Evolutionary conservation across 2,888 invertebrate species (phyloP).

Genomic region (Congeria kusceri): DNA sequence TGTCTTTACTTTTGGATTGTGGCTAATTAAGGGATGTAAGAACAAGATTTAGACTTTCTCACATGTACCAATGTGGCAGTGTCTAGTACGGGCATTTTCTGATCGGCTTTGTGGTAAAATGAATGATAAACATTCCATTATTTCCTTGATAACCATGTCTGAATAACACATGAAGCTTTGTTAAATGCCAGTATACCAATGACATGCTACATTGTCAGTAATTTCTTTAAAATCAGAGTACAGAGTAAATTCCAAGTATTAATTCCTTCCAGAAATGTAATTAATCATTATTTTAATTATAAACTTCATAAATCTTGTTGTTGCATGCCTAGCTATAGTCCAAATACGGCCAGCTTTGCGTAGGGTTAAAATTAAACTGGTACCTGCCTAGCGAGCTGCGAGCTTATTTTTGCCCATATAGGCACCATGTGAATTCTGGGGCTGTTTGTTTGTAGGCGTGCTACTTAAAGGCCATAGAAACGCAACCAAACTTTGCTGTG

Average conservation of each 20-base stretch:
- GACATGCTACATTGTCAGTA: too few species aligned
- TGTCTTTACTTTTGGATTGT: constrained; percentile 29
- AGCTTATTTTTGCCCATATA: background rate
- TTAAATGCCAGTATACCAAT: too few species aligned
- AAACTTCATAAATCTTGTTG: constrained; percentile 13
- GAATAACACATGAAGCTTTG: too few species aligned
- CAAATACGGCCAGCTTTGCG: constrained; percentile 31
- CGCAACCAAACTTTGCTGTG: constrained; percentile 99
- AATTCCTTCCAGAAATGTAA: too few species aligned
- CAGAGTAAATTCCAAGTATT: too few species aligned
- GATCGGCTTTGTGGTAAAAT: too few species aligned
- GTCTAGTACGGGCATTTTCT: too few species aligned
- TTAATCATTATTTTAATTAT: too few species aligned
- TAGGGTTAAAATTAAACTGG: constrained; percentile 5
- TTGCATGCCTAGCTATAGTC: constrained; percentile 24
- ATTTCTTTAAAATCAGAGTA: too few species aligned
- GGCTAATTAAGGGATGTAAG: constrained; percentile 24
- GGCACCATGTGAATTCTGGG: background rate
- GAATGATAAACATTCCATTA: too few species aligned
- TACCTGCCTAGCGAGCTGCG: constrained; percentile 1
- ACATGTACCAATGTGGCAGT: too few species aligned
- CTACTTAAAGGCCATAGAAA: constrained; percentile 99
- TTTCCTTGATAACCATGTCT: too few species aligned
- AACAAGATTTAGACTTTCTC: constrained; percentile 17
- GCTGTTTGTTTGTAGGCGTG: constrained; percentile 91